phyloP scores from a whole-genome alignment of 2,113 vertebrate genomes.

The Oncorhynchus nerka region DNA sequence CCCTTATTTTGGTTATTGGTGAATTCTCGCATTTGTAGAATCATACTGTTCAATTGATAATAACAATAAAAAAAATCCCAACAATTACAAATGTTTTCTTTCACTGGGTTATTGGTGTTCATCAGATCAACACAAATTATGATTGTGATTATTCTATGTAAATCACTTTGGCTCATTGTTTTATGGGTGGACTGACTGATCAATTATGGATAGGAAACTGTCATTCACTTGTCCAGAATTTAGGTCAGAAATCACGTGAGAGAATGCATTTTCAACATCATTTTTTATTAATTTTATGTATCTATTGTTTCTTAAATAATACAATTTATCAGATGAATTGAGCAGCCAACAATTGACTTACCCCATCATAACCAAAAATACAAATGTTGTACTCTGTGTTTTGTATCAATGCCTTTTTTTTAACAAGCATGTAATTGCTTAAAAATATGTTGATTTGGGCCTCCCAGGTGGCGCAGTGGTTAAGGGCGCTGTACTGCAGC shows the following conservation, averaged over 20 bases:
- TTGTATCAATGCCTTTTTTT: too few relatives aligned
- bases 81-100: background rate
- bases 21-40: conserved; percentile 71
- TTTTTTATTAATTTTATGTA: too few relatives aligned
- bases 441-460: too few relatives aligned
- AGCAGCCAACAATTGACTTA: too few relatives aligned
- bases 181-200: background rate
- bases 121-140: background rate
- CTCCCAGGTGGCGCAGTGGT: too few relatives aligned
- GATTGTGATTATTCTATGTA: background rate
- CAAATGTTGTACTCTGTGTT: too few relatives aligned
- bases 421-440: too few relatives aligned
- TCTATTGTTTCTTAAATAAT: background rate
- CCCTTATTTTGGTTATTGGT: conserved; percentile 66
- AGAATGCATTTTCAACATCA: too few relatives aligned
- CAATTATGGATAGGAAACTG: background rate
- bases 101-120: background rate
- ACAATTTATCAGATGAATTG: background rate
- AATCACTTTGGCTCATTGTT: background rate
- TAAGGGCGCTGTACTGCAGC: too few relatives aligned
- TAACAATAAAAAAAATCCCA: conserved; percentile 39
- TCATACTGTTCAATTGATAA: conserved; percentile 67
- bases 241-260: too few relatives aligned
- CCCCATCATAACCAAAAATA: too few relatives aligned
- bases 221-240: too few relatives aligned